These are phyloP conservation scores for Caiman crocodilus DNA, from an alignment of 2,797 vertebrate species.

Conservation along the genomic window DNA sequence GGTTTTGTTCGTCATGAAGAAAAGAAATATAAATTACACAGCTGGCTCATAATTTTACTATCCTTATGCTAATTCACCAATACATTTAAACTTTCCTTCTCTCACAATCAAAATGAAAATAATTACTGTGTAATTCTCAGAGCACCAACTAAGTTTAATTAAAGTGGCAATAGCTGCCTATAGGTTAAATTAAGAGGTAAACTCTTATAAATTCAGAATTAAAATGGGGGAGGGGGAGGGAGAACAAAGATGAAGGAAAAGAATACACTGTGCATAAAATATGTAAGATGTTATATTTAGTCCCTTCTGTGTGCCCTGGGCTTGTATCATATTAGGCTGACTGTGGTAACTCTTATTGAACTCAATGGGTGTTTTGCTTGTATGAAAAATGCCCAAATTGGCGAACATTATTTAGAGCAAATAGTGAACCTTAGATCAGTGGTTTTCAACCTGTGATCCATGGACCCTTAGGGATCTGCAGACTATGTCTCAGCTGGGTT, in stretches of 20 bases:
- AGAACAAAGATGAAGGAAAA: neutral
- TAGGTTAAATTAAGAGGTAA: neutral
- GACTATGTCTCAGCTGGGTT: too few relatives aligned
- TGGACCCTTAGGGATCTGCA: too few relatives aligned
- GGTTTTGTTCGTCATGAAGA: neutral
- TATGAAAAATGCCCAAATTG: neutral
- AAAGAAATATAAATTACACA: neutral
- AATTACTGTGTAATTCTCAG: neutral
- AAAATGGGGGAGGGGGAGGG: neutral
- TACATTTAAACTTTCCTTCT: neutral
- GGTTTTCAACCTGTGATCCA: too few relatives aligned
- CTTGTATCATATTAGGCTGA: neutral
- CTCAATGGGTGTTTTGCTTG: neutral
- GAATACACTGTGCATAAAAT: neutral
- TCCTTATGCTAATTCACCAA: neutral
- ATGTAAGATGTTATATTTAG: neutral
- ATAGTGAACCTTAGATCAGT: too few relatives aligned
- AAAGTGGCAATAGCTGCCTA: neutral
- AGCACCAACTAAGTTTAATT: neutral
- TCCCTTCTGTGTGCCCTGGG: neutral
- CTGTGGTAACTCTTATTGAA: neutral
- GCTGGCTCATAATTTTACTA: neutral
- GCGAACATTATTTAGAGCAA: neutral
- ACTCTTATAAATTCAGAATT: neutral
- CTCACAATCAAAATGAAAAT: neutral